Percentiles rank a stretch among this genome's conserved stretches.
Evolutionary conservation across 1,140 invertebrate genomes (phyloP).

Genomic region (Orchesella cincta): DNA sequence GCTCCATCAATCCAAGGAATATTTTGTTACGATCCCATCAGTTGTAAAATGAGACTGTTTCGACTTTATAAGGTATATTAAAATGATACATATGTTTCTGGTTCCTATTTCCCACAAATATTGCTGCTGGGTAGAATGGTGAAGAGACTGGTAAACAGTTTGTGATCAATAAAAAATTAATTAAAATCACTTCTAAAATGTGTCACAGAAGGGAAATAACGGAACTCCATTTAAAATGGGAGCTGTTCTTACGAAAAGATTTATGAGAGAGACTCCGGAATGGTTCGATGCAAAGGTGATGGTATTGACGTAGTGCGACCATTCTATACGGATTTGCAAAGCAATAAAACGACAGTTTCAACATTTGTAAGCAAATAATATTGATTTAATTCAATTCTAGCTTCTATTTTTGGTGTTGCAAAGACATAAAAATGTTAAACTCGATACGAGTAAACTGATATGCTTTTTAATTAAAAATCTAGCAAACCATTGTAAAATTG

Average conservation of each 20-base stretch:
- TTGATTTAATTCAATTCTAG: neutral
- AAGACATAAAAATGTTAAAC: too few relatives aligned
- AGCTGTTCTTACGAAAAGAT: constrained; percentile 40
- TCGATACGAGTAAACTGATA: too few relatives aligned
- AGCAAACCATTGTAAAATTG: too few relatives aligned
- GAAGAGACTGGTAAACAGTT: neutral
- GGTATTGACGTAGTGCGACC: constrained; percentile 41
- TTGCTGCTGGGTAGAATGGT: too few relatives aligned
- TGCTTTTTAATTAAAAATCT: neutral
- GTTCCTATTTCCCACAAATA: too few relatives aligned
- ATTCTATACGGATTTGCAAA: constrained; percentile 33
- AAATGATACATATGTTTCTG: neutral
- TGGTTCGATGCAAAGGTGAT: constrained; percentile 43
- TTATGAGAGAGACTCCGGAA: constrained; percentile 43
- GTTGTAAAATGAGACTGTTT: constrained; percentile 41
- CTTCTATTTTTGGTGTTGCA: neutral
- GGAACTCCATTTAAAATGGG: constrained; percentile 35
- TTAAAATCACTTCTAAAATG: too few relatives aligned
- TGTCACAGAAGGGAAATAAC: constrained; percentile 44
- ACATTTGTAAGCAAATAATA: constrained; percentile 21
- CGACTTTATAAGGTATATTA: constrained; percentile 29
- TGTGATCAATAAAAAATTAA: too few relatives aligned
- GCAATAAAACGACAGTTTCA: constrained; percentile 4
- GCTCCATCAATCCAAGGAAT: constrained; percentile 37
- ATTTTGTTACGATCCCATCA: constrained; percentile 41